Evolutionary conservation across 37 sponge, comb jelly and placozoan genomes (phyloP), one percentile per base, ranked within the genome.

Genomic region (Tethya wilhelma): DNA sequence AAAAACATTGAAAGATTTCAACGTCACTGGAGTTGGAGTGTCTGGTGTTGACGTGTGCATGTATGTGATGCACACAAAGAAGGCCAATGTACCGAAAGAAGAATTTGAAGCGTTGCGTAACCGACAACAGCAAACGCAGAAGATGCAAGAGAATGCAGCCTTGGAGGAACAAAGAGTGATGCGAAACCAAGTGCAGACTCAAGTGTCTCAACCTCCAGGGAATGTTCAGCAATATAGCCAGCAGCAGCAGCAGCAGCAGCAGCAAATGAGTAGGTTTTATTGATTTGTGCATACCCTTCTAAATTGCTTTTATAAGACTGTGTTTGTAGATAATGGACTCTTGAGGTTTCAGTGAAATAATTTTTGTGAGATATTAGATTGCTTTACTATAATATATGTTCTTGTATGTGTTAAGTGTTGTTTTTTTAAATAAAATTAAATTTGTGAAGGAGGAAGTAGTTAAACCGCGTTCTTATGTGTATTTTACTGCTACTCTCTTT

Each of bases 21-120:
- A 56, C 38, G 67, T 87, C 43, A 73, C 29, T 38, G 60, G 62
- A 11, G 66, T 42, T 11, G 6, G 8, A 9, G 33, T 57, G 23
- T 9, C 11, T 11, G 19, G 40, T n/a, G 59, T 59, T 17, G 28
- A 53, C 5, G 64, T 86, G 44, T 91, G 60, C 67, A 38, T 91
- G 36, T 91, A 91, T 56, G 92, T 91, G 66, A 70, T 82, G 74
- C 87, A 91, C 38, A 36, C 87, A 28, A 82, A 78, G 69, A 91
- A 91, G 65, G 87, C 79, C 45, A 75, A 85, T 4, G 73, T 86
- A 2, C 72, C 82, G 53, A 81, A 77, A 56, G 81, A 87, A 17
- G 81, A 87, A n/a, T 55, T 38, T 33, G 79, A 86, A 42, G 38
- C n/a, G 33, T 26, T 66, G 1, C 67, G 68, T 6, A 14, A 43